Evolutionary conservation across 2,113 vertebrate species (phyloP).

Genomic region (Geothlypis trichas): DNA sequence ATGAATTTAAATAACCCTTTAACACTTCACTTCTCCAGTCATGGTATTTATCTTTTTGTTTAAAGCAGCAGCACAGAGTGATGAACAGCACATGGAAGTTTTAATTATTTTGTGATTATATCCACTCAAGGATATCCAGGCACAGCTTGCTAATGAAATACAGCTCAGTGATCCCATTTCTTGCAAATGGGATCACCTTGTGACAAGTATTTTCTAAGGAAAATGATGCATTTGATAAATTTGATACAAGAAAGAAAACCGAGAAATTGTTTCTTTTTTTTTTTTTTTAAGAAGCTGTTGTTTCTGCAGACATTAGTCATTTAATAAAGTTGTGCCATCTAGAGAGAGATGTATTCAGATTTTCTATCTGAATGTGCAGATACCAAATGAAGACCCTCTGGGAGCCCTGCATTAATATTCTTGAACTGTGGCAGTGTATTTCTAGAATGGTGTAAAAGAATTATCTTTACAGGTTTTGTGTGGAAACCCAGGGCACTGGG

Average conservation of each 20-base stretch:
- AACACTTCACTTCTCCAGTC: neutral
- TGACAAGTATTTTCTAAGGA: neutral
- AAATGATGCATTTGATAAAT: neutral
- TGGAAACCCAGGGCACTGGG: too few species aligned
- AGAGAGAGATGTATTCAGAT: slow-evolving; percentile 16
- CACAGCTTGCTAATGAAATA: neutral
- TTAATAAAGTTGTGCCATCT: slow-evolving; percentile 21
- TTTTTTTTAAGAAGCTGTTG: neutral
- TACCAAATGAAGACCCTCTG: slow-evolving; percentile 60
- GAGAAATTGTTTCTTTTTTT: neutral
- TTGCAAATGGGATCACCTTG: neutral
- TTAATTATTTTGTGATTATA: slow-evolving; percentile 40
- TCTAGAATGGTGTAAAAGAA: neutral
- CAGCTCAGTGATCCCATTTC: neutral
- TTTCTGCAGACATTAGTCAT: slow-evolving; percentile 40
- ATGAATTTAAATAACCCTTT: neutral
- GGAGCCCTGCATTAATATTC: neutral
- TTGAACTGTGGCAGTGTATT: slow-evolving; percentile 4
- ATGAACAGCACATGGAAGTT: neutral
- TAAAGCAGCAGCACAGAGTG: neutral
- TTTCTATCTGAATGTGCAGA: neutral
- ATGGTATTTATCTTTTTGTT: neutral
- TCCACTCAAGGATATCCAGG: neutral
- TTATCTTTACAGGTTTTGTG: neutral
- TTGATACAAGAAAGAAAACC: neutral